Percentiles rank a stretch among this genome's conserved stretches.
phyloP scores from a whole-genome alignment of 2,888 invertebrate genomes.

The Lycophotia porphyrea region DNA sequence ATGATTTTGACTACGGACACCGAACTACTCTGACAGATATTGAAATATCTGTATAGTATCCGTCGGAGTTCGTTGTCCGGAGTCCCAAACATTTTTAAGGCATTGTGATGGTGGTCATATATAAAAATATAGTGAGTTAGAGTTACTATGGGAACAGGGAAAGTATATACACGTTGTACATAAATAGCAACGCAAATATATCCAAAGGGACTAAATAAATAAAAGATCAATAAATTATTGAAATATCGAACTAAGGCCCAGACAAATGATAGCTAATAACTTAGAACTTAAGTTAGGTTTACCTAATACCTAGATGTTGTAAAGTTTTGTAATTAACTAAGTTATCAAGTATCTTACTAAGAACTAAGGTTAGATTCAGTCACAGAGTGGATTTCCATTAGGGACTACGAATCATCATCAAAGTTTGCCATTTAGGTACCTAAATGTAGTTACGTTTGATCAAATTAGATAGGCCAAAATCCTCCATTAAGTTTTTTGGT shows the following conservation, averaged over 20 bases:
- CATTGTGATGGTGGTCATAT: no score
- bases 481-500: background rate
- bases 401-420: conserved; percentile 16
- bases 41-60: background rate
- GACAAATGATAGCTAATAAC: conserved; percentile 1
- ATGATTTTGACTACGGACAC: background rate
- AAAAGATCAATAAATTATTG: background rate
- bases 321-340: conserved; percentile 15
- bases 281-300: conserved; percentile 2
- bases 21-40: background rate
- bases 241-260: background rate
- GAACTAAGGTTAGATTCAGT: conserved; percentile 6
- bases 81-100: no score
- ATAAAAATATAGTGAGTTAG: background rate
- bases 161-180: background rate
- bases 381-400: conserved; percentile 1
- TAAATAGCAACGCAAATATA: background rate
- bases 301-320: background rate
- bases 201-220: background rate
- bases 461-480: background rate
- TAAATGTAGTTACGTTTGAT: background rate
- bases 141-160: background rate
- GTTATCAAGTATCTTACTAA: conserved; percentile 10
- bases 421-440: background rate
- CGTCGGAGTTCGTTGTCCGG: background rate